phyloP scores from a whole-genome alignment of 1,140 invertebrate species.

The Carposina sasakii region DNA sequence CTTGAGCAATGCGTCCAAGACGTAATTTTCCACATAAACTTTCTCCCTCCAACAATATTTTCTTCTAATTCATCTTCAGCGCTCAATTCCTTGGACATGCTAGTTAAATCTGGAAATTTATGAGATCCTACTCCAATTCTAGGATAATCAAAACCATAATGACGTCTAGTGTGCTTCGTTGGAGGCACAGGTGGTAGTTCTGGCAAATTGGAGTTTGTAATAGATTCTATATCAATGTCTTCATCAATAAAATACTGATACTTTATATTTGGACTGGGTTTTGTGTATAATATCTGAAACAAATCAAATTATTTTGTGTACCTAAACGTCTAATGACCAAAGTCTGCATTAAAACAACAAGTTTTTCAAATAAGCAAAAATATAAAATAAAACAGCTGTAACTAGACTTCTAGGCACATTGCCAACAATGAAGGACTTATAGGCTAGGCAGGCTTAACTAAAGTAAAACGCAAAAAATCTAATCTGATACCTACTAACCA shows the following conservation, averaged over 20 bases:
- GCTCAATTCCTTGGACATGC: slow-evolving; percentile 29
- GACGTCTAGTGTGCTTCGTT: slow-evolving; percentile 51
- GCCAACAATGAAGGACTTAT: too few relatives aligned
- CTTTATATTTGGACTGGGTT: slow-evolving; percentile 87
- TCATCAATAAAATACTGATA: slow-evolving; percentile 84
- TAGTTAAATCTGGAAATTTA: slow-evolving; percentile 31
- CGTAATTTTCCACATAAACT: slow-evolving; percentile 84
- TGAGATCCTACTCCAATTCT: slow-evolving; percentile 19
- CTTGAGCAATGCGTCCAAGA: slow-evolving; percentile 85
- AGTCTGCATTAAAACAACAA: too few relatives aligned
- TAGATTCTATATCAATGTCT: slow-evolving; percentile 45
- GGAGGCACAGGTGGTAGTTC: slow-evolving; percentile 27
- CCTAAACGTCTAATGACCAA: too few relatives aligned
- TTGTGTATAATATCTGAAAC: slow-evolving; percentile 82
- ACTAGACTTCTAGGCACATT: too few relatives aligned
- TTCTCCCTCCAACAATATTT: slow-evolving; percentile 68
- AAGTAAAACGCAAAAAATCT: too few relatives aligned
- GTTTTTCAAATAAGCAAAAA: too few relatives aligned
- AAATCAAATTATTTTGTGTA: too few relatives aligned
- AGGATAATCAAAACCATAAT: slow-evolving; percentile 46
- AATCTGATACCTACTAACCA: too few relatives aligned
- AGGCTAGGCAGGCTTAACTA: too few relatives aligned
- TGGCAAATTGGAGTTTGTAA: slow-evolving; percentile 27
- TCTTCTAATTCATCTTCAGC: slow-evolving; percentile 35
- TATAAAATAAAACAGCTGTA: too few relatives aligned